Percentiles rank a stretch among this genome's conserved stretches.
Evolutionary conservation across 92 coral and sea anemone genomes (phyloP).

Genomic region (Zoanthus sansibaricus): DNA sequence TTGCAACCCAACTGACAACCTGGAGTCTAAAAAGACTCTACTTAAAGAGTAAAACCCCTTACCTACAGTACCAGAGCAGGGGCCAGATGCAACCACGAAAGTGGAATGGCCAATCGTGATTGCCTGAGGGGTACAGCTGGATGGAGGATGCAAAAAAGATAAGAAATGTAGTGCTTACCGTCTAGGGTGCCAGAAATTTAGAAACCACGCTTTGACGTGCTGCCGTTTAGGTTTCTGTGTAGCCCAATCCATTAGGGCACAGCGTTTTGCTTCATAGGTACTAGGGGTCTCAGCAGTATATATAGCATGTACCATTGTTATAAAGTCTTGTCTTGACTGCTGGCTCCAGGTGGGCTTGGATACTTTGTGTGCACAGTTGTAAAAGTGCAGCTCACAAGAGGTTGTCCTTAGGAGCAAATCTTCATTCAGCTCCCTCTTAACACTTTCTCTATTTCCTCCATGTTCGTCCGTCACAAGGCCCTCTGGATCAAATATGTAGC

Average conservation of each 20-base stretch:
- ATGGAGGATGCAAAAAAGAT: slow-evolving; percentile 4
- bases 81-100: slow-evolving; percentile 3
- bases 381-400: slow-evolving; percentile 63
- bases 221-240: slow-evolving; percentile 23
- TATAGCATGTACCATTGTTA: slow-evolving; percentile 47
- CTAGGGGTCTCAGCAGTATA: slow-evolving; percentile 39
- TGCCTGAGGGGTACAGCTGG: slow-evolving; percentile 16
- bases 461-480: slow-evolving; percentile 56
- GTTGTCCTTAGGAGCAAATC: slow-evolving; percentile 18
- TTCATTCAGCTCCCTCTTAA: slow-evolving; percentile 28
- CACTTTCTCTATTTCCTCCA: slow-evolving; percentile 56
- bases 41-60: slow-evolving; percentile 4
- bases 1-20: slow-evolving; percentile 14
- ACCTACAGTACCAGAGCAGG: slow-evolving; percentile 11
- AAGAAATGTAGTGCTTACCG: slow-evolving; percentile 17
- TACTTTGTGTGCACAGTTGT: slow-evolving; percentile 35
- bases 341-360: slow-evolving; percentile 41
- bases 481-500: slow-evolving; percentile 49
- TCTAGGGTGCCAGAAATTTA: slow-evolving; percentile 31
- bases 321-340: slow-evolving; percentile 31
- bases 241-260: slow-evolving; percentile 43
- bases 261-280: slow-evolving; percentile 50
- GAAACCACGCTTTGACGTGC: slow-evolving; percentile 14
- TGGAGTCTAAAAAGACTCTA: slow-evolving; percentile 4
- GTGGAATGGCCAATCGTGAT: slow-evolving; percentile 10